A percentile compares a stretch with the other conserved stretches of the same genome.
These are phyloP conservation scores for Bacillus rossius DNA, from an alignment of 1,140 invertebrate species.

Conservation along the genomic window DNA sequence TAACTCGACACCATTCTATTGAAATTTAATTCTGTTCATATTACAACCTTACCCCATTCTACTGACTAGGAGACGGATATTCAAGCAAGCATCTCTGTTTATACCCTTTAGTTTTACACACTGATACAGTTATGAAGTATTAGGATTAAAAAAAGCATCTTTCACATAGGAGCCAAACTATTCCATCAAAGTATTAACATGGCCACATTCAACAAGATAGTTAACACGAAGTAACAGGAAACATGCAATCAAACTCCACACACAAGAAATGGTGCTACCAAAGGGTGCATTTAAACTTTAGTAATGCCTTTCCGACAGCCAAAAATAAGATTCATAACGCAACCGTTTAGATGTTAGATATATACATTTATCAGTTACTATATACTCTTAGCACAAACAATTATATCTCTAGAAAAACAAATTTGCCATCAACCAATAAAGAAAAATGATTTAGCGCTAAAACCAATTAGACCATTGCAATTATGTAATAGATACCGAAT, in stretches of 20 bases:
- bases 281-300: background rate
- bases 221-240: background rate
- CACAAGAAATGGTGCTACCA: background rate
- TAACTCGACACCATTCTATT: conserved; percentile 6
- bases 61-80: conserved; percentile 21
- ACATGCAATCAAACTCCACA: background rate
- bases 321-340: background rate
- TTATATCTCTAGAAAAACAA: too few relatives aligned
- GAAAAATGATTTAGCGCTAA: too few relatives aligned
- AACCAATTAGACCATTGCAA: too few relatives aligned
- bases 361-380: too few relatives aligned
- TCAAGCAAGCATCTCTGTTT: conserved; percentile 10
- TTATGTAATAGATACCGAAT: too few relatives aligned
- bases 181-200: background rate
- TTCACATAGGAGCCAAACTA: conserved; percentile 5
- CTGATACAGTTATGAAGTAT: conserved; percentile 6
- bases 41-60: conserved; percentile 21
- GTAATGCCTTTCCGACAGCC: background rate
- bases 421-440: too few relatives aligned
- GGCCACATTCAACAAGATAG: background rate
- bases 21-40: conserved; percentile 20
- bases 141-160: conserved; percentile 1
- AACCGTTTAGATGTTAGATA: background rate
- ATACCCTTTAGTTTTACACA: conserved; percentile 1
- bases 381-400: too few relatives aligned